Base-by-base conservation (phyloP, 2,888 invertebrate species). In the Globia sparganii region DNA sequence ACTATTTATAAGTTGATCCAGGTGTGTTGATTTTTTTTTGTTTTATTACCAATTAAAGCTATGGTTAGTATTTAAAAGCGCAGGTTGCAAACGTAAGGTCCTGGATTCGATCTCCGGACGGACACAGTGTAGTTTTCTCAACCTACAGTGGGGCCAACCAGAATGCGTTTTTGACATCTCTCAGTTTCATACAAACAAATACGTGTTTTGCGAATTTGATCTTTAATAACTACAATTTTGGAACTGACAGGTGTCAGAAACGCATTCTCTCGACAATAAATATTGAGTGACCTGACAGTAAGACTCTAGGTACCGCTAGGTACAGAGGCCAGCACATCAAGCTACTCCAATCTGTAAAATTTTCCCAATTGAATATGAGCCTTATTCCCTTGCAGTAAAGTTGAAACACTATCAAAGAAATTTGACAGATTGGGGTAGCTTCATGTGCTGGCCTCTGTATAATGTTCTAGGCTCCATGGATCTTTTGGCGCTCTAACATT, bases 1-100 rank as follows among this genome's bases (percentile, higher is more conserved):
- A 89, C 92, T 18, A 94, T 96, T 83, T 95, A 93, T 81, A 95
- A 92, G 78, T 90, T 96, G 88, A 93, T 96, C 61, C 96, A 95
- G 94, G 96, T 96, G 64, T 78, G 78, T 61, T 25, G 0, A 4
- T 25, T 43, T 43, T 18, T 70, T 2, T 18, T 71, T 8, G 15
- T 37, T 62, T 40, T 15, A 31, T 18, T 8, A 59, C 18, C 8
- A 8, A 4, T 18, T n/a, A 18, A 6, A 28, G 21, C 4, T 28
- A 6, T 11, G n/a, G 34, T 56, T 18, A 40, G 28, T 8, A 40
- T 28, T 15, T 21, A n/a, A 28, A 68, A 68, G 2, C n/a, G 21
- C 56, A 56, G 28, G 28, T 37, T 56, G 21, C 21, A 28, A 21
- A 21, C 21, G 37, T 43, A 21, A 28, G 2, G 13, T 13, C 15